A percentile compares a stretch with the other conserved stretches of the same genome.
phyloP scores from a whole-genome alignment of 1,140 invertebrate genomes.

The Dendroctonus valens region DNA sequence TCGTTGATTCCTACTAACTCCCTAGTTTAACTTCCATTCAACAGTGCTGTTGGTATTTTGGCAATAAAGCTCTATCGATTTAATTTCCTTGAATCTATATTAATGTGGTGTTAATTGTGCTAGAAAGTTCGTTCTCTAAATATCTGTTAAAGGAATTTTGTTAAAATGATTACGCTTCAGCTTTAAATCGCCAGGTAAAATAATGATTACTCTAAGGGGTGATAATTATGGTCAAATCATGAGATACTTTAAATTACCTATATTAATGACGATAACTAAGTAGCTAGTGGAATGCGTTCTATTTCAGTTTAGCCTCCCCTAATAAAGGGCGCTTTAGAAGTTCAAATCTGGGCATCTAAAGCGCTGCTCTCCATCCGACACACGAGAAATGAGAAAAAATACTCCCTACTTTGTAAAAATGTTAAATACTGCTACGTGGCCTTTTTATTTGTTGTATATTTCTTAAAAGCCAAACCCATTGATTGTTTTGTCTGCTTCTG shows the following conservation, averaged over 20 bases:
- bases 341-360: slow-evolving; percentile 5
- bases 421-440: slow-evolving; percentile 33
- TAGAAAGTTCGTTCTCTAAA: slow-evolving; percentile 4
- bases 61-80: neutral
- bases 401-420: slow-evolving; percentile 26
- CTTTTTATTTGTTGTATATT: slow-evolving; percentile 35
- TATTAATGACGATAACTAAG: neutral
- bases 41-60: slow-evolving; percentile 5
- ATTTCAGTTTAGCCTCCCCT: neutral
- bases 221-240: neutral
- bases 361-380: too few species aligned
- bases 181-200: neutral
- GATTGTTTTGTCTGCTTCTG: slow-evolving; percentile 36
- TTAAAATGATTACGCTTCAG: neutral
- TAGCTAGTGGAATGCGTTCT: neutral
- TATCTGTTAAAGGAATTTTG: slow-evolving; percentile 13
- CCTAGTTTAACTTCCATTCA: slow-evolving; percentile 4
- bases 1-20: slow-evolving; percentile 18
- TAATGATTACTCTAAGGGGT: neutral
- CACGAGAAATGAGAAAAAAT: neutral
- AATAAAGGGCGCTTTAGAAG: slow-evolving; percentile 16
- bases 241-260: neutral
- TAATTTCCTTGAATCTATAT: slow-evolving; percentile 4
- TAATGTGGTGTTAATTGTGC: slow-evolving; percentile 10
- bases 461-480: slow-evolving; percentile 18